Base-by-base conservation (phyloP, 2,888 invertebrate species). In the Melinopterus prodromus region DNA sequence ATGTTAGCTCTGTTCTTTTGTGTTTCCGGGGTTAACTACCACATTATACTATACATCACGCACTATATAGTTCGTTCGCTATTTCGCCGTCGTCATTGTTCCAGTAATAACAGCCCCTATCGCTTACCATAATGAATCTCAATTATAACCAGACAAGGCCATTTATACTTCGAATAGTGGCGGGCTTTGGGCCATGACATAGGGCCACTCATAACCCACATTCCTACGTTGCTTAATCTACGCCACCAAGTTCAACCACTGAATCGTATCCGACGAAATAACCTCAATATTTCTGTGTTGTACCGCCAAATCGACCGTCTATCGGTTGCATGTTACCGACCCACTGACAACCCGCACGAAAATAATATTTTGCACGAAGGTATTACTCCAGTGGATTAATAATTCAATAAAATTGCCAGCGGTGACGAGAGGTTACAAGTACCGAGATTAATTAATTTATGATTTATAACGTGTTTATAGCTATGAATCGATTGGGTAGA, bases 101-200 rank as follows among this genome's bases (percentile, higher is more conserved):
- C 53, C 53, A 3, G 53, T 53, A 53, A 53, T 53, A 53, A 53
- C 53, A 53, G 53, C 53, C 53, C 53, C 53, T 53, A 53, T 53
- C 53, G 53, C 53, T 53, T 53, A 53, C 53, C 53, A 53, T 53
- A 53, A 53, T 53, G 53, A 53, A 53, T 53, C 53, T 53, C 53
- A 53, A 53, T 53, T 53, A 53, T 53, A 53, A 53, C 53, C 53
- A 53, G 53, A 53, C 53, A 53, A 53, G 53, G 53, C 53, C 53
- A 53, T 53, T 53, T 53, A 53, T 53, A 53, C 53, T 53, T 53
- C 53, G 53, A 53, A 53, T 12, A 53, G 53, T 53, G 53, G 53
- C 53, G 53, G 12, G 53, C 53, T 53, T 53, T 53, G 53, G 53
- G 12, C 53, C 53, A 12, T 53, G 53, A 53, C 53, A 53, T 53